A percentile compares a stretch with the other conserved stretches of the same genome.
These are phyloP conservation scores for Anniella stebbinsi DNA, from an alignment of 2,797 vertebrate genomes.

Conservation along the genomic window DNA sequence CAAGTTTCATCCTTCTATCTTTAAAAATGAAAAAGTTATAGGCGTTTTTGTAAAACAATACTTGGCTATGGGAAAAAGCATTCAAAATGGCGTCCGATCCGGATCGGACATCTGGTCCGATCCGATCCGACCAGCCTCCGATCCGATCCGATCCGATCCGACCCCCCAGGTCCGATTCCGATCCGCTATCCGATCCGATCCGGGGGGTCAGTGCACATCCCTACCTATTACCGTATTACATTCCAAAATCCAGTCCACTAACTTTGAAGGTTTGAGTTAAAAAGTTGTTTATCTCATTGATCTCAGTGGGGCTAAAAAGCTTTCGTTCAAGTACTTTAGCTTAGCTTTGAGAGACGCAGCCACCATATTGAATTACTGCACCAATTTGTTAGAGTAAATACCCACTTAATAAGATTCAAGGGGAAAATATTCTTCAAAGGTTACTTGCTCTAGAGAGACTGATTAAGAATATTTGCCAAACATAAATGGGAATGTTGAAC, in stretches of 20 bases:
- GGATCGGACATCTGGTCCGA: too few species aligned
- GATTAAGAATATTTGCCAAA: constrained; percentile 62
- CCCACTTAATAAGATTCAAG: constrained; percentile 28
- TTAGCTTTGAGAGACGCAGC: not conserved
- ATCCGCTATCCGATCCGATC: too few species aligned
- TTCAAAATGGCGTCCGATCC: too few species aligned
- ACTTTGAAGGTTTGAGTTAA: not conserved
- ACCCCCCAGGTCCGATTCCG: too few species aligned
- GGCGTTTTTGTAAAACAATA: too few species aligned
- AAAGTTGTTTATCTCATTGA: not conserved
- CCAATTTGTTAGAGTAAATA: not conserved
- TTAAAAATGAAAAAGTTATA: too few species aligned
- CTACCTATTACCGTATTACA: not conserved
- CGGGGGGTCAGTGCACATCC: too few species aligned
- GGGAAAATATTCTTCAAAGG: constrained; percentile 43
- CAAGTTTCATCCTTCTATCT: too few species aligned
- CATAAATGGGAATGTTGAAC: constrained; percentile 62
- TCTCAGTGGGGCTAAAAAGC: not conserved
- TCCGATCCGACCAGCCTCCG: too few species aligned
- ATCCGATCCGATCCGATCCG: too few species aligned
- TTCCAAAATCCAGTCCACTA: not conserved
- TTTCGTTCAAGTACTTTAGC: not conserved
- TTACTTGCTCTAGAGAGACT: constrained; percentile 40
- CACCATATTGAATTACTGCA: not conserved
- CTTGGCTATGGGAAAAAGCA: too few species aligned